Evolutionary conservation across 2,888 invertebrate genomes (phyloP), one percentile per base, ranked within the genome.

Genomic region (Cyrtodaria siliqua): DNA sequence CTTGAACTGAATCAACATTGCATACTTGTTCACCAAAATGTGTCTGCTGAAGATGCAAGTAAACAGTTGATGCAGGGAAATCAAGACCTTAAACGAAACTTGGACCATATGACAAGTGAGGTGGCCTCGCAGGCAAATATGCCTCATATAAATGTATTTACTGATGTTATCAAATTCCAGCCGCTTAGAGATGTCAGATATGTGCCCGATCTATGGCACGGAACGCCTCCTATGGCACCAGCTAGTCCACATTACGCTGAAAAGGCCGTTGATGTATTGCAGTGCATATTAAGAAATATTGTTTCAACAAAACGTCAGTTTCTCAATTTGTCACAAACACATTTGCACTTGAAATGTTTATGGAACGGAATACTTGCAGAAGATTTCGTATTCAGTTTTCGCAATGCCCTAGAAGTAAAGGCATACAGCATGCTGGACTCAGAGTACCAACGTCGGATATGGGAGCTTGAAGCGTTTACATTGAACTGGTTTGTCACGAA

Each of bases 21-120:
- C 24, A 24, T 60, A 1, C 50, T 76, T 53, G 57, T 70, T 40
- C 76, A 76, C 26, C 70, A 76, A 40, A 76, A 76, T 57, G 61
- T 76, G 0, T 60, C 70, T n/a, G 70, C 59, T 18, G 9, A 33
- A 20, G 29, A 59, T 56, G 70, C 66, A 2, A 2, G 16, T 14
- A 29, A 64, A 8, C 26, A 66, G 9, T 16, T 56, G 40, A 33
- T 2, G n/a, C 42, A 27, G 27, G 33, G 33, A 1, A 26, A 38
- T 12, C 14, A 33, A 55, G 2, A 24, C 1, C 4, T 52, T 29
- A 50, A 57, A 14, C 4, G 20, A n/a, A 2, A 2, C 24, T 38
- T 74, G 27, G 53, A 74, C 40, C 26, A 49, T 12, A 50, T 57
- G 44, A 47, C 69, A 33, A 44, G 52, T 26, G 53, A 52, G 3